These are phyloP conservation scores for Nemurella pictetii DNA, from an alignment of 2,888 invertebrate species.

Conservation along the genomic window DNA sequence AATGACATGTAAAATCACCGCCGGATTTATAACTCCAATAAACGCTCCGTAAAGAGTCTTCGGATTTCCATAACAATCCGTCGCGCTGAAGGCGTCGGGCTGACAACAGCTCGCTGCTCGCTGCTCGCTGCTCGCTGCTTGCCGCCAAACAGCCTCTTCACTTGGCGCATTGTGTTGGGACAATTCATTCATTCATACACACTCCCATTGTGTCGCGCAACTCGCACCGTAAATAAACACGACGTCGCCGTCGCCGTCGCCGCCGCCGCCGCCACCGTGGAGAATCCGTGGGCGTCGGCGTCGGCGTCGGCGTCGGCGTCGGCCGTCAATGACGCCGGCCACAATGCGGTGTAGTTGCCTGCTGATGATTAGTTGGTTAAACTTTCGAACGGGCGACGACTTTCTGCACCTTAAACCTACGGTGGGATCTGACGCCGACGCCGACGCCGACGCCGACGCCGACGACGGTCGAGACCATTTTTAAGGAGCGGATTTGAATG, in stretches of 20 bases:
- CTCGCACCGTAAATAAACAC: not conserved
- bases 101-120: conserved; percentile 9
- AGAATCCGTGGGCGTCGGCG: not conserved
- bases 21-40: conserved; percentile 24
- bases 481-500: too few species aligned
- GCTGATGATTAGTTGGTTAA: not conserved
- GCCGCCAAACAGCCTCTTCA: too few species aligned
- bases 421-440: too few species aligned
- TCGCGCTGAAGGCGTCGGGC: not conserved
- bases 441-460: too few species aligned
- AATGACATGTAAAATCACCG: conserved; percentile 28
- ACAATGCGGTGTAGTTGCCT: not conserved
- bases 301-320: not conserved
- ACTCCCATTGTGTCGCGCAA: not conserved
- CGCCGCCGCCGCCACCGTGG: too few species aligned
- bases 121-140: too few species aligned
- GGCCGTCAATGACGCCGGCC: too few species aligned
- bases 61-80: conserved; percentile 27
- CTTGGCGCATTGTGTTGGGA: not conserved
- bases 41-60: conserved; percentile 13
- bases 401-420: too few species aligned
- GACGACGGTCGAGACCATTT: too few species aligned
- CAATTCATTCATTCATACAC: not conserved
- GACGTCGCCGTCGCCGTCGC: not conserved
- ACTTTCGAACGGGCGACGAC: not conserved